These are phyloP conservation scores for Temnothorax longispinosus DNA, from an alignment of 1,140 invertebrate species.

Conservation along the genomic window DNA sequence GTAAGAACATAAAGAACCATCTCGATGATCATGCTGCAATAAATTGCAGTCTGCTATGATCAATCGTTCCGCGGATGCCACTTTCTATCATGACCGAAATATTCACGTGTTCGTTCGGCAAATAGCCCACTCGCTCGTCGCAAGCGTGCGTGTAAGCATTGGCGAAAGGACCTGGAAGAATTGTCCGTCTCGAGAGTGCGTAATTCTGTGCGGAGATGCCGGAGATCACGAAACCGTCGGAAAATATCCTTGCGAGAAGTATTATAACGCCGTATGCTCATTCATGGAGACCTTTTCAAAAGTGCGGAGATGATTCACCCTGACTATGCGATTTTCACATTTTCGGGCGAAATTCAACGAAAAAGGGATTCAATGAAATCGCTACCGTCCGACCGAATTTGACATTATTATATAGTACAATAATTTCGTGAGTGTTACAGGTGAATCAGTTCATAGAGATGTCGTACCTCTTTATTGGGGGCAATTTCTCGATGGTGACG, in stretches of 20 bases:
- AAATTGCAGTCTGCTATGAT: not conserved
- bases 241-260: constrained; percentile 55
- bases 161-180: constrained; percentile 15
- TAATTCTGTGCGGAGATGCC: not conserved
- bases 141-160: not conserved
- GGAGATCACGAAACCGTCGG: constrained; percentile 21
- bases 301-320: constrained; percentile 58
- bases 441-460: constrained; percentile 62
- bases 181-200: constrained; percentile 23
- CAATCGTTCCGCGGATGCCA: not conserved
- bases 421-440: constrained; percentile 63
- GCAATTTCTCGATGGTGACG: constrained; percentile 61
- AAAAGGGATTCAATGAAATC: constrained; percentile 67
- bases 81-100: constrained; percentile 10
- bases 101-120: not conserved
- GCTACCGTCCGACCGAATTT: constrained; percentile 53
- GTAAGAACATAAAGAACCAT: not conserved
- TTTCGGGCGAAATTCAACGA: constrained; percentile 38
- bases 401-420: constrained; percentile 58
- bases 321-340: constrained; percentile 62
- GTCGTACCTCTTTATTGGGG: constrained; percentile 50
- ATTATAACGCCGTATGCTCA: constrained; percentile 29
- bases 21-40: not conserved
- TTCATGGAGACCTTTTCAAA: constrained; percentile 54
- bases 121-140: not conserved